These are phyloP conservation scores for Drosophila histrio DNA, from an alignment of 2,888 invertebrate genomes.

Conservation along the genomic window DNA sequence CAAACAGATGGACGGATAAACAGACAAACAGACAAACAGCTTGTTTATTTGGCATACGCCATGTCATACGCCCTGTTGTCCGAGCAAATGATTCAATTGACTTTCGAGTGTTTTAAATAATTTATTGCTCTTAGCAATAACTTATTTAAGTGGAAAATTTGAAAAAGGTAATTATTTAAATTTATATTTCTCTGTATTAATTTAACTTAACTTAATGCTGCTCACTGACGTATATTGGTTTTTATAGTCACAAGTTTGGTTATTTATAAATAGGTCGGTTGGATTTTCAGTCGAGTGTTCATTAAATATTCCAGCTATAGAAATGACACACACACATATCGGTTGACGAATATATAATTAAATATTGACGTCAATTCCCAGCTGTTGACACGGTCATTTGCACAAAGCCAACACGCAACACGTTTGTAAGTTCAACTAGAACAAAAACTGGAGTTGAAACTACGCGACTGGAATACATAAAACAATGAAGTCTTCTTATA, in stretches of 20 bases:
- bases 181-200: constrained; percentile 2
- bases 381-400: constrained; percentile 21
- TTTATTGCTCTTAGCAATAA: constrained; percentile 11
- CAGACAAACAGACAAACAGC: constrained; percentile 9
- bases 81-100: constrained; percentile 24
- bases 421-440: not conserved
- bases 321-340: constrained; percentile 3
- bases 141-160: not conserved
- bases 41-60: constrained; percentile 18
- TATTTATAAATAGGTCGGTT: constrained; percentile 5
- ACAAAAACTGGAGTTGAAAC: not conserved
- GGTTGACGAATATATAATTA: constrained; percentile 50
- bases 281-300: not conserved
- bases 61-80: constrained; percentile 27
- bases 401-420: constrained; percentile 31
- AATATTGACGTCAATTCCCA: constrained; percentile 63
- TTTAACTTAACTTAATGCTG: not conserved
- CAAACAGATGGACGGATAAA: constrained; percentile 20
- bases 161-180: not conserved
- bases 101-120: constrained; percentile 20
- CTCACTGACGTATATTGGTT: not conserved
- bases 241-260: not conserved
- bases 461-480: not conserved
- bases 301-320: constrained; percentile 24
- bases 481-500: not conserved